These are phyloP conservation scores for Phrynosoma platyrhinos DNA, from an alignment of 2,113 vertebrate genomes.

Conservation along the genomic window DNA sequence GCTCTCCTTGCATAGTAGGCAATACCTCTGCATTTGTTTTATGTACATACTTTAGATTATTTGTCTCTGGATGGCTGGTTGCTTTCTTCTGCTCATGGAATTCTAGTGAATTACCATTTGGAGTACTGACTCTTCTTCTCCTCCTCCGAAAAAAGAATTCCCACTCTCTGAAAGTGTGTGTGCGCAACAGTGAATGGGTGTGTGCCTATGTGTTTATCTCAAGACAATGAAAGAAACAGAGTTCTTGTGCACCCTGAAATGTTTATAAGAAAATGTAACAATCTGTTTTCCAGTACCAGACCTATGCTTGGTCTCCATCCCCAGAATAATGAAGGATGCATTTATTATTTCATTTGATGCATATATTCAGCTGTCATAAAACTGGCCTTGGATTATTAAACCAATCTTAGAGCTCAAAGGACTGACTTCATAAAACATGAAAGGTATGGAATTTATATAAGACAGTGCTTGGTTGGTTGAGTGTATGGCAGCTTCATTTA, in stretches of 20 bases:
- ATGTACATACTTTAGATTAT: not conserved
- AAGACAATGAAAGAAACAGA: not conserved
- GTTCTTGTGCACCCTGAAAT: not conserved
- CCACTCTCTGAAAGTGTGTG: too few relatives aligned
- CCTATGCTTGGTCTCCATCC: not conserved
- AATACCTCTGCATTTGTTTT: not conserved
- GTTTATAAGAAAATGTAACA: not conserved
- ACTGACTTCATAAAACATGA: not conserved
- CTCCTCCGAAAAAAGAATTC: too few relatives aligned
- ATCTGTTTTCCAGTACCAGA: not conserved
- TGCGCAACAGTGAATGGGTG: not conserved
- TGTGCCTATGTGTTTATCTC: not conserved
- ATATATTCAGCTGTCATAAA: too few relatives aligned
- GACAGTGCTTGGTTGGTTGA: too few relatives aligned
- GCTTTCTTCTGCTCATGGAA: not conserved
- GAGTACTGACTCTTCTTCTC: too few relatives aligned
- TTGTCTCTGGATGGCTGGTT: not conserved
- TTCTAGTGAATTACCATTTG: not conserved
- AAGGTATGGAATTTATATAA: not conserved
- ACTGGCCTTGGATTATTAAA: not conserved
- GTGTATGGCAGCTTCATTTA: too few relatives aligned
- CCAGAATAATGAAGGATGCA: not conserved
- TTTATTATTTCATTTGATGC: not conserved
- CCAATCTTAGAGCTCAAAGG: not conserved
- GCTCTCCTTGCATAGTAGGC: not conserved